Evolutionary conservation across 2,113 vertebrate genomes (phyloP).

Genomic region (Rhea americana): DNA sequence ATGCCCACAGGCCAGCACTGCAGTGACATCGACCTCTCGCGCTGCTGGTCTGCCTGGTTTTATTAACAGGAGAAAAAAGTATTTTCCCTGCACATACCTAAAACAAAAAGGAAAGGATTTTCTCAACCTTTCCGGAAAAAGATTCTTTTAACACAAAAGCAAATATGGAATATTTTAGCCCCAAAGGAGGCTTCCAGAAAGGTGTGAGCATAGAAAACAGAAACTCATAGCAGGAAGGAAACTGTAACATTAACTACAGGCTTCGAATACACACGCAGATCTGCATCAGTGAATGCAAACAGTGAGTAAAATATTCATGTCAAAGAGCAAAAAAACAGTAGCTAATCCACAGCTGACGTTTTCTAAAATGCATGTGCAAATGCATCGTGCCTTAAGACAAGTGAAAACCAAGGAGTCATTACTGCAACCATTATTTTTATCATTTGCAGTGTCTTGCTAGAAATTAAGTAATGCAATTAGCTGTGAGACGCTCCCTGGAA

Average conservation of each 20-base stretch:
- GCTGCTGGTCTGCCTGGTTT: background rate
- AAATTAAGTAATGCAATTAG: background rate
- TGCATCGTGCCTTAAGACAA: background rate
- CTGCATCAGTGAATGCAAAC: background rate
- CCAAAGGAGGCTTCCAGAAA: background rate
- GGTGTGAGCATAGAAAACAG: background rate
- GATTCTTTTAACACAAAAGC: background rate
- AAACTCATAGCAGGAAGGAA: conserved; percentile 20
- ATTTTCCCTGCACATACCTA: background rate
- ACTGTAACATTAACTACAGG: background rate
- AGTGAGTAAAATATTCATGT: background rate
- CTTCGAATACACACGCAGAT: background rate
- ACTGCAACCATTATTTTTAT: background rate
- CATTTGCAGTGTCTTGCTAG: background rate
- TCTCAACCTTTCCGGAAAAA: background rate
- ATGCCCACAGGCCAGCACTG: background rate
- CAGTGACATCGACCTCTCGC: background rate
- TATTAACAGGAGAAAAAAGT: background rate
- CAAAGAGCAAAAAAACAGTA: background rate
- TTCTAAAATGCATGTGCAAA: conserved; percentile 15
- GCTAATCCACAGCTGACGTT: background rate
- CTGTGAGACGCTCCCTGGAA: background rate
- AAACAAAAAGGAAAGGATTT: background rate
- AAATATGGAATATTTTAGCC: background rate
- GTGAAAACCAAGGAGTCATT: background rate